Base-by-base conservation (phyloP, 2,888 invertebrate species). In the Eupithecia exiguata region DNA sequence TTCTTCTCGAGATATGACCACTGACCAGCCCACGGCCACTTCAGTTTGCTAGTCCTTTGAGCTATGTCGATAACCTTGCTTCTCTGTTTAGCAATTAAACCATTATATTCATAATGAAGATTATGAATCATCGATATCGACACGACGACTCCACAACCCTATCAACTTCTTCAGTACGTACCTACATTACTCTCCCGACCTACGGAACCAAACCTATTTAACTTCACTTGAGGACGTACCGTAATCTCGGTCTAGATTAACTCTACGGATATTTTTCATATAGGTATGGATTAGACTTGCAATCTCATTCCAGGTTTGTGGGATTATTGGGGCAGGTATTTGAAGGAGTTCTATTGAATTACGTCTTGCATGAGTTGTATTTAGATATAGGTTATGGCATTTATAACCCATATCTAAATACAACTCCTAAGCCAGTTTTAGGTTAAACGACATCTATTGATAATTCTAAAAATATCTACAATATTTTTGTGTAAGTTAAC, bases 171-270 rank as follows among this genome's bases (percentile, higher is more conserved):
- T 68, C 70, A 71, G 73, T 70, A 65, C 63, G 79, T 82, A 80
- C 74, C 78, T 73, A 81, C 84, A 86, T 87, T 85, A 85, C 83
- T 82, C 81, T 46, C 79, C 83, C 83, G 84, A 81, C 83, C 83
- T 83, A 83, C 86, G 87, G 86, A 87, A 87, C 88, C 88, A 88
- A 88, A 88, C 87, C 87, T 88, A 88, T 88, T 88, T 88, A 88
- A 87, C 84, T 87, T 84, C 82, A 84, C 84, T 86, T 79, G 81
- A 86, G 84, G 83, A 84, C 69, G 75, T 75, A 75, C 86, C 80
- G 86, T 84, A 85, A 87, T 86, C 84, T 84, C 78, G 78, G 76
- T 86, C 83, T 80, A 82, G 86, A 87, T 86, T 86, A 87, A 85
- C 84, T 84, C 79, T 79, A 77, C 78, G 78, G 79, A 78, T 80